Percentiles rank a stretch among this genome's conserved stretches.
phyloP scores from a whole-genome alignment of 2,113 vertebrate species.

The Bubo bubo region DNA sequence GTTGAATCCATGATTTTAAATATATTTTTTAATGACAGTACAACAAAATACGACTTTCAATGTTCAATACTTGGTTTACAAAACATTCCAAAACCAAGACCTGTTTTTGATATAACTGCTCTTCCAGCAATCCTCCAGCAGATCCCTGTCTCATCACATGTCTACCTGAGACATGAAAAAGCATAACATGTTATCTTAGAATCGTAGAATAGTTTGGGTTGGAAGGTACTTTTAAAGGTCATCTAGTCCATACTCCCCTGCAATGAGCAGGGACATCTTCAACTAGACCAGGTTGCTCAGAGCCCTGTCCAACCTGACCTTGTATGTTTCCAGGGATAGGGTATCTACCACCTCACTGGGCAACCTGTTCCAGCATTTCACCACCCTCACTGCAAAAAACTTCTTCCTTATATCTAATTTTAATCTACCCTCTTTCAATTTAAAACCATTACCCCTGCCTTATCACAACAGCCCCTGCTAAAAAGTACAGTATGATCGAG shows the following conservation, averaged over 20 bases:
- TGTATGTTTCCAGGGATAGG: neutral
- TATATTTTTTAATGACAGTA: neutral
- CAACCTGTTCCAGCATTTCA: neutral
- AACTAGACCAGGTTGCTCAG: neutral
- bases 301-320: neutral
- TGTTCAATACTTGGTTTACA: neutral
- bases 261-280: neutral
- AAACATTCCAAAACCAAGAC: neutral
- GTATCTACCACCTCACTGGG: neutral
- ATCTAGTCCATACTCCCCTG: neutral
- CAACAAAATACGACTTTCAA: neutral
- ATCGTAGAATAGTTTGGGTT: neutral
- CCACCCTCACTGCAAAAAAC: rapidly evolving
- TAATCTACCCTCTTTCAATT: neutral
- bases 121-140: neutral
- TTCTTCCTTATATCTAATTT: neutral
- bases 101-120: neutral
- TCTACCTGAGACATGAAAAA: neutral
- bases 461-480: neutral
- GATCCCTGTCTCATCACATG: neutral
- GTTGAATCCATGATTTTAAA: neutral
- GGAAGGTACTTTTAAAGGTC: neutral
- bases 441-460: neutral
- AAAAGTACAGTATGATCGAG: neutral
- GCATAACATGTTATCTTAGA: neutral